Base-by-base conservation (phyloP, 53 echinoderm and acorn worm species). In the Luidia sarsii region DNA sequence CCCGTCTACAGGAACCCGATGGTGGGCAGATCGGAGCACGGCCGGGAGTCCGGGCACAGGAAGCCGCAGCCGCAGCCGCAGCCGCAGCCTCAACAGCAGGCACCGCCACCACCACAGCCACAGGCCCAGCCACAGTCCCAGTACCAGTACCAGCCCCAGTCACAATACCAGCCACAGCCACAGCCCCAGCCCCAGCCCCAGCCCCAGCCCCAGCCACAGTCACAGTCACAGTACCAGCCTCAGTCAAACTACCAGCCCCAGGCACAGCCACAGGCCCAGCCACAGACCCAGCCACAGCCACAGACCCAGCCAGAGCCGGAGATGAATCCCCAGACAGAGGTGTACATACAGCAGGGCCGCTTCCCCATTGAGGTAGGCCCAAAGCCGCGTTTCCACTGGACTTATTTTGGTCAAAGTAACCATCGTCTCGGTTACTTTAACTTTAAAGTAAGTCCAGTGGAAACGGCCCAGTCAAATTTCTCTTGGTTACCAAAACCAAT, bases 291-390 rank as follows among this genome's bases (percentile, higher is more conserved):
- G 39, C 22, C 36, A 3, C 51, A 51, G 51, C 18, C 63, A 33
- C 38, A 35, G 1, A 53, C 71, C 36, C 41, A 10, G 15, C 21
- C 39, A 39, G 72, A 72, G 34, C 11, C 24, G 0, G 72, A 72
- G 52, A 54, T 36, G 25, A 56, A 72, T 25, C 72, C 72, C 36
- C 72, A 72, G 72, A 72, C 22, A 1, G 72, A 72, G 24, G 72
- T 72, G 1, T 72, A 72, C 14, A 38, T 72, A 1, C 72, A 72
- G 56, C 72, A 72, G 56, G 54, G 35, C 6, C 53, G 72, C 23
- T 72, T 55, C 38, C 72, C 72, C 3, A 72, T 72, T 25, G 72
- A 72, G 72, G 72, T 72, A 72, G n/a, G n/a, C n/a, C n/a, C n/a
- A n/a, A n/a, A n/a, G n/a, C n/a, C n/a, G n/a, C n/a, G n/a, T n/a